Evolutionary conservation across 2,888 invertebrate species (phyloP).

Genomic region (Hymenopus coronatus): DNA sequence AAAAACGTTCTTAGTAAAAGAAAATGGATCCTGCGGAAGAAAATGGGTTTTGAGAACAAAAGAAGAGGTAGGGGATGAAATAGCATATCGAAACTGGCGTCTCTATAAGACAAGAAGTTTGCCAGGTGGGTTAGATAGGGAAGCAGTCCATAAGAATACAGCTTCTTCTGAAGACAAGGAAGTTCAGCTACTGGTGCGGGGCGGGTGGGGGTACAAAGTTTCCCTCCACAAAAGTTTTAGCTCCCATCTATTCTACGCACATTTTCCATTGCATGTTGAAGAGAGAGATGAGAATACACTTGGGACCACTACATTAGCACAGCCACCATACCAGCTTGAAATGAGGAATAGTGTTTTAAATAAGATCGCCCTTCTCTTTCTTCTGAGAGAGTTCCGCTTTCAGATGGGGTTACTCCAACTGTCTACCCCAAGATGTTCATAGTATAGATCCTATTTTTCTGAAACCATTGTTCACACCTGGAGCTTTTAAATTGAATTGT

Average conservation of each 20-base stretch:
- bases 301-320: constrained; percentile 27
- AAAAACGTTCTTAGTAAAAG: not conserved
- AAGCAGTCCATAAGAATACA: not conserved
- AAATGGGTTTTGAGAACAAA: not conserved
- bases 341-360: constrained; percentile 26
- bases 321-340: constrained; percentile 16
- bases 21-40: not conserved
- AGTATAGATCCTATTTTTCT: not conserved
- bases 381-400: not conserved
- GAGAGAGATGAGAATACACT: not conserved
- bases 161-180: not conserved
- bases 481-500: too few species aligned
- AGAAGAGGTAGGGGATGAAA: not conserved
- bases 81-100: not conserved
- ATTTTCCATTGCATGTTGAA: not conserved
- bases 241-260: not conserved
- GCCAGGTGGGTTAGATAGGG: not conserved
- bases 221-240: not conserved
- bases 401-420: not conserved
- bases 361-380: not conserved
- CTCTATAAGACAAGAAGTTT: not conserved
- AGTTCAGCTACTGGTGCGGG: not conserved
- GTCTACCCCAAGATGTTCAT: not conserved
- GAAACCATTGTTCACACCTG: not conserved
- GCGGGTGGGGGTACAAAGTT: not conserved